Evolutionary conservation across 2,797 vertebrate genomes (phyloP), one percentile per base, ranked within the genome.

Genomic region (Yasuhikotakia modesta): DNA sequence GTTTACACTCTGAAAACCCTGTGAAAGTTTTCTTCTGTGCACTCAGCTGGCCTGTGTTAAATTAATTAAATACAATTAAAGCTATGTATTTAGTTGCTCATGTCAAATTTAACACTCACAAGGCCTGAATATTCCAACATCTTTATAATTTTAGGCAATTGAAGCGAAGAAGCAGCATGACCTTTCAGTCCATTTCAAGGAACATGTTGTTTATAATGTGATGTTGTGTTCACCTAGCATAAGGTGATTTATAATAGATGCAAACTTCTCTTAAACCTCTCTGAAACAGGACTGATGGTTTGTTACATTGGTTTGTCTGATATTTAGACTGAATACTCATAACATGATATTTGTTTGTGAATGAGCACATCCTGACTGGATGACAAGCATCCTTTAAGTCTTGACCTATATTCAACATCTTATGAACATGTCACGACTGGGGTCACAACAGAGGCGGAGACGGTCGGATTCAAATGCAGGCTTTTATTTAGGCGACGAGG

Each of bases 61-160:
- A n/a, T n/a, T n/a, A n/a, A n/a, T n/a, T n/a, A n/a, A n/a, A n/a
- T n/a, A 43, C 67, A 19, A 17, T 22, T 46, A 43, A 32, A 27
- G 53, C 39, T 66, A 79, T 69, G 48, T 67, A 74, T 22, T 24
- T 3, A 58, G 16, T 35, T 66, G 32, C 32, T 46, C 61, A 45
- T 63, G 32, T 30, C 65, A 60, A 68, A 39, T 24, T 73, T n/a
- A 73, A 68, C 66, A 67, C 24, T 52, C 32, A 50, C 53, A 75
- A 2, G 27, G 17, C 24, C 35, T 63, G 8, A 22, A 55, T 39
- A 63, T 53, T 61, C 48, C n/a, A 45, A 32, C 8, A 53, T 69
- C 35, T 68, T 21, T 74, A 6, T 22, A 58, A 52, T 61, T 67
- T 19, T 13, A 65, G 6, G 19, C 63, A 32, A 74, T 43, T 58